phyloP scores from a whole-genome alignment of 2,888 invertebrate genomes.

The Drosophila monieri region DNA sequence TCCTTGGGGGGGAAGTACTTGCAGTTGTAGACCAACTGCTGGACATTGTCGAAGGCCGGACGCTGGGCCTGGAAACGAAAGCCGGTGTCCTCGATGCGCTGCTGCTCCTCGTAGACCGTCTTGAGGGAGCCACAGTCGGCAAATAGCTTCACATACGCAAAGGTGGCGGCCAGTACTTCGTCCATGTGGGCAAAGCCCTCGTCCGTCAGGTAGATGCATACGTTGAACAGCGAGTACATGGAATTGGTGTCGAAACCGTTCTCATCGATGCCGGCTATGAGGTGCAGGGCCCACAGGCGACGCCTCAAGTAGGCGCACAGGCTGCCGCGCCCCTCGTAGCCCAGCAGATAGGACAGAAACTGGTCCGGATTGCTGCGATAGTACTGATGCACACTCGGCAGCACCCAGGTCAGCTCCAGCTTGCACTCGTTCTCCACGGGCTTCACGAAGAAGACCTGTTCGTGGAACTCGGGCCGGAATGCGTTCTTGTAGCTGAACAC shows the following conservation, averaged over 20 bases:
- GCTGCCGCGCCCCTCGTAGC: constrained; percentile 94
- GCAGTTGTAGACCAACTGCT: constrained; percentile 90
- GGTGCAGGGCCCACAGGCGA: constrained; percentile 89
- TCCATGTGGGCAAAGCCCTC: constrained; percentile 89
- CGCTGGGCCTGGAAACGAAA: constrained; percentile 90
- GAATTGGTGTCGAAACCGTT: constrained; percentile 92
- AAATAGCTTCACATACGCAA: constrained; percentile 91
- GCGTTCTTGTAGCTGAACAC: constrained; percentile 80
- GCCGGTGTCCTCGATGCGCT: constrained; percentile 90
- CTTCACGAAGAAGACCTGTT: constrained; percentile 87
- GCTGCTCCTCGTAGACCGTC: constrained; percentile 85
- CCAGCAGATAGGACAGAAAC: constrained; percentile 91
- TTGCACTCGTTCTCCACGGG: constrained; percentile 90
- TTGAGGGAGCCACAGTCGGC: constrained; percentile 79
- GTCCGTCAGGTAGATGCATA: constrained; percentile 91
- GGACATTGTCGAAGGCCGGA: constrained; percentile 90
- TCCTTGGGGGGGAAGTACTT: constrained; percentile 91
- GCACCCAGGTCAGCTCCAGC: constrained; percentile 85
- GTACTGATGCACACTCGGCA: constrained; percentile 77
- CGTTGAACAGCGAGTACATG: constrained; percentile 90
- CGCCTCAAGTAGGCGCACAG: constrained; percentile 90
- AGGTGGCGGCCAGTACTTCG: constrained; percentile 90
- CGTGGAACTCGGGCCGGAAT: constrained; percentile 79
- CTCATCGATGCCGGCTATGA: constrained; percentile 89
- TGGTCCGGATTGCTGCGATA: constrained; percentile 85